Base-by-base conservation (phyloP, 2,797 vertebrate genomes). In the Hydrophis major region DNA sequence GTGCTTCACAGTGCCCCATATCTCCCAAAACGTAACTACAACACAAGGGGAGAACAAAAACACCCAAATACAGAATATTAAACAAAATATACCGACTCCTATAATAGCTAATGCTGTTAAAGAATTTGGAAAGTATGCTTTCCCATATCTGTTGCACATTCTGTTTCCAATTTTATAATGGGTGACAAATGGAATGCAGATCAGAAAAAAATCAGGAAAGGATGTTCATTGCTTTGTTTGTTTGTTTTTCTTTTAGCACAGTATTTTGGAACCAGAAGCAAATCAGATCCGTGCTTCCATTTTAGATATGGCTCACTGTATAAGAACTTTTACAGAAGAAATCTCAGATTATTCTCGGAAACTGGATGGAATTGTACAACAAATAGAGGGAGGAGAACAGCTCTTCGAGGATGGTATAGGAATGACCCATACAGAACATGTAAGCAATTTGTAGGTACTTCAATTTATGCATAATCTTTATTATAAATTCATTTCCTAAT, bases 241-340 rank as follows among this genome's bases (percentile, higher is more conserved):
- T 69, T 69, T 74, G 69, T 55, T 86, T 93, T 86, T 92, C 92
- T 96, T 95, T 69, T 96, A 99, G 99, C 99, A 99, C 95, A 98
- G 98, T 32, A 98, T 99, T 91, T 97, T 99, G 91, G 99, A 99
- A 97, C 98, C 97, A 8, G 99, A 99, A 97, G 99, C 99, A 1
- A 99, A 98, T 95, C 99, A 99, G 98, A 99, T 99, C 95, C 99
- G 99, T 86, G 99, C 98, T 4, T 99, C 99, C 91, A 99, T 99
- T 97, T 96, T 99, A 97, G 99, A 99, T 97, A 99, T 99, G 99
- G 99, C 99, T 66, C 99, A 99, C 96, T 99, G 99, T 95, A 99
- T 99, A 98, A 98, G 99, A 94, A 99, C 98, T 88, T 99, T 99
- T 97, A 99, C 99, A 1, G 99, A 99, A 91, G 99, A 99, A 97